Conservation (phyloP, 2,113 vertebrate species). For the Nesospiza acunhae region DNA sequence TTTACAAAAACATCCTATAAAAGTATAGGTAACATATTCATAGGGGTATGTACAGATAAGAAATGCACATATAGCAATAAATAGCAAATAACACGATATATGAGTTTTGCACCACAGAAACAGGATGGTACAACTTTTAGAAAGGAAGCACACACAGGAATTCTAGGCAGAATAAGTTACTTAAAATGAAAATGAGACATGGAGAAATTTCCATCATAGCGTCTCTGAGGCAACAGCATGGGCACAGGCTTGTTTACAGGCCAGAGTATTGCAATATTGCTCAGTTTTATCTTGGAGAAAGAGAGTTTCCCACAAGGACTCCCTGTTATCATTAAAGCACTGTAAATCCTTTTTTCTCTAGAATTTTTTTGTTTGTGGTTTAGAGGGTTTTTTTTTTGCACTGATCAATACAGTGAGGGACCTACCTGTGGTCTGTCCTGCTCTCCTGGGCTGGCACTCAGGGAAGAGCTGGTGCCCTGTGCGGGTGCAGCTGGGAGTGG, state of each 20-base stretch:
- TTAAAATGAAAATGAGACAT: neutral
- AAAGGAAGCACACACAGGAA: neutral
- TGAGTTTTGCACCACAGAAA: neutral
- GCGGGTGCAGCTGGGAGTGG: neutral
- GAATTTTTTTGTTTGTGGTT: neutral
- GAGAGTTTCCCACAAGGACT: neutral
- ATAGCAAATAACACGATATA: neutral
- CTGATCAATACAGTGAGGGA: neutral
- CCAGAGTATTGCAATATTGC: neutral
- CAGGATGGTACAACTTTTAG: neutral
- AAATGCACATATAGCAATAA: neutral
- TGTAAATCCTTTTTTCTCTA: neutral
- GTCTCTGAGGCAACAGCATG: neutral
- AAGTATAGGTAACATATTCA: neutral
- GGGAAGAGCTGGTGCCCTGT: neutral
- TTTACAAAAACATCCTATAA: neutral
- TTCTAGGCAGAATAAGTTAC: neutral
- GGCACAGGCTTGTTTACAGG: neutral
- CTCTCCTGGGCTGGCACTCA: neutral
- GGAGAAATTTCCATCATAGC: neutral
- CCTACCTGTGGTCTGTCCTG: neutral
- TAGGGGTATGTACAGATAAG: neutral
- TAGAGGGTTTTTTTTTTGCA: neutral
- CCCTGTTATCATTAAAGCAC: neutral
- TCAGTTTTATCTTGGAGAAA: neutral